These are phyloP conservation scores for Terrapene triunguis DNA, from an alignment of 2,113 vertebrate genomes.

Conservation along the genomic window DNA sequence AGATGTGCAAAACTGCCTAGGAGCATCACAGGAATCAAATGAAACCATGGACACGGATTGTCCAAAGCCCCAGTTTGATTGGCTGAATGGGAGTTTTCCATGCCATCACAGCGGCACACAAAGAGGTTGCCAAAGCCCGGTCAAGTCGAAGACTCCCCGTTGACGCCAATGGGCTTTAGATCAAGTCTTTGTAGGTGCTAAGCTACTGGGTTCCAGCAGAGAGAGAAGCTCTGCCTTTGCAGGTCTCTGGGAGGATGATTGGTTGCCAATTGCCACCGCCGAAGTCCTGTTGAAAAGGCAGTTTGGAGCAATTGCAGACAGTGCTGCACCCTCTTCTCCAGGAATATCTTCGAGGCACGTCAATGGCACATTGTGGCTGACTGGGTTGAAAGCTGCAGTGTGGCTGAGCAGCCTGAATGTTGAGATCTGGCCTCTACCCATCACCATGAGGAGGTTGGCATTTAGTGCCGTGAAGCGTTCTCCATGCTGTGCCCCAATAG, in stretches of 20 bases:
- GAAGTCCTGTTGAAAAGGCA: not conserved
- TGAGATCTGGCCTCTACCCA: not conserved
- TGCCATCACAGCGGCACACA: not conserved
- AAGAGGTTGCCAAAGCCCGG: not conserved
- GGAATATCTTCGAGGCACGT: not conserved
- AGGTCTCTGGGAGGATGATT: not conserved
- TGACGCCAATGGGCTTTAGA: not conserved
- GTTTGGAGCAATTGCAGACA: not conserved
- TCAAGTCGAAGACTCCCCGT: not conserved
- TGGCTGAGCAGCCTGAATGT: not conserved
- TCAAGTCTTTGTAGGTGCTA: not conserved
- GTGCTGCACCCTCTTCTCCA: not conserved
- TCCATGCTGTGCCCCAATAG: not conserved
- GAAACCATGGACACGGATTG: no score
- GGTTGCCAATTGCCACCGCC: not conserved
- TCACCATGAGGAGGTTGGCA: not conserved
- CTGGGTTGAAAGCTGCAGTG: not conserved
- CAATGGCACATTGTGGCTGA: not conserved
- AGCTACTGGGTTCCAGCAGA: fast-evolving
- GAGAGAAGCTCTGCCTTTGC: not conserved
- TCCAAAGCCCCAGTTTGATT: no score
- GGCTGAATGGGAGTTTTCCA: not conserved
- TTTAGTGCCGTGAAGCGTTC: not conserved
- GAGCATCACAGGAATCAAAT: not conserved
- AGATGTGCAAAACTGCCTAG: not conserved